Percentiles rank a stretch among this genome's conserved stretches.
phyloP scores from a whole-genome alignment of 2,888 invertebrate species.

The Drosophila anomelani region DNA sequence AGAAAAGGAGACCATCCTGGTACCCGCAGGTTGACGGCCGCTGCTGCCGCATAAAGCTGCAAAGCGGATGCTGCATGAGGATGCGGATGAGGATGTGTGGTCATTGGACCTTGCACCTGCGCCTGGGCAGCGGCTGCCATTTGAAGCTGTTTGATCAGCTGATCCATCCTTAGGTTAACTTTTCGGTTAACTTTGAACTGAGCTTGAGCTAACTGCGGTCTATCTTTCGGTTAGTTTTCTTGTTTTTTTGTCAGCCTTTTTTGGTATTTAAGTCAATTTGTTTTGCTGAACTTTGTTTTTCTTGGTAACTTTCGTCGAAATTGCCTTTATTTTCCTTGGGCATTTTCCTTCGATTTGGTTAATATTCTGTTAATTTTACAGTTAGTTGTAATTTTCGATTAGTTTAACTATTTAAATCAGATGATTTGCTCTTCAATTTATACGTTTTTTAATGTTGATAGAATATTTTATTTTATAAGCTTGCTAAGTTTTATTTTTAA shows the following conservation, averaged over 20 bases:
- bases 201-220: background rate
- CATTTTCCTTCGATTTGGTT: background rate
- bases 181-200: no score
- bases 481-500: no score
- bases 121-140: conserved; percentile 85
- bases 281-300: background rate
- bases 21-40: conserved; percentile 85
- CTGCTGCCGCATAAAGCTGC: conserved; percentile 90
- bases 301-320: background rate
- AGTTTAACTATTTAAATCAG: background rate
- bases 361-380: no score
- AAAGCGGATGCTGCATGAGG: conserved; percentile 85
- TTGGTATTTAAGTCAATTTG: background rate
- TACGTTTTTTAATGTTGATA: background rate
- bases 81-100: conserved; percentile 7
- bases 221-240: background rate
- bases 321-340: background rate
- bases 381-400: background rate
- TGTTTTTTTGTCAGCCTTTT: background rate
- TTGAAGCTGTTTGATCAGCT: conserved; percentile 87
- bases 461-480: background rate
- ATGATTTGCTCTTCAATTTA: background rate
- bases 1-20: conserved; percentile 87
- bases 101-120: conserved; percentile 16
- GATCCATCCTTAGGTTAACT: conserved; percentile 60